Conservation (phyloP, 37 sponge, comb jelly and placozoan genomes). For the Hexactinellida sp. region DNA sequence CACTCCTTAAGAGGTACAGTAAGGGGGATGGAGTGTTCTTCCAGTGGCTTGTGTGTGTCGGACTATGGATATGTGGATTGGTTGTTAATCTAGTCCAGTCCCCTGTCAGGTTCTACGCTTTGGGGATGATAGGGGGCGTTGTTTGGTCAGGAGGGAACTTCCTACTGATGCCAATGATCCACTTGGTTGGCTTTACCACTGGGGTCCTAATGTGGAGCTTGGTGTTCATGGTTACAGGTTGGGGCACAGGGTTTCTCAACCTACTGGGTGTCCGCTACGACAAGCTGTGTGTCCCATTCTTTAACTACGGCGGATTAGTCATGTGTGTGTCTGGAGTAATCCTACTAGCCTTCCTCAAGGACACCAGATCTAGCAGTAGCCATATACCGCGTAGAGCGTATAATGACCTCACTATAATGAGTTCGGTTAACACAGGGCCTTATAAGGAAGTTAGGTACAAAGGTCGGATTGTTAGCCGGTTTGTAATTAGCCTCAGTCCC, state of each 20-base stretch:
- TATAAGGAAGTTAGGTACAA: too few relatives aligned
- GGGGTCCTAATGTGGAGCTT: constrained; percentile 66
- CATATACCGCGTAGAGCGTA: not conserved
- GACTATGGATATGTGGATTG: constrained; percentile 63
- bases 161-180: constrained; percentile 49
- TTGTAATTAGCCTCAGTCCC: not conserved
- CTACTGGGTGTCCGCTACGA: not conserved
- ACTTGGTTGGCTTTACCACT: constrained; percentile 61
- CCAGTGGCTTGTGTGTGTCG: constrained; percentile 75
- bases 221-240: constrained; percentile 49
- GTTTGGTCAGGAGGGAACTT: constrained; percentile 60
- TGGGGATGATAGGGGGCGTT: constrained; percentile 42
- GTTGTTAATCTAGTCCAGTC: constrained; percentile 38
- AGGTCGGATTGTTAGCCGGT: not conserved
- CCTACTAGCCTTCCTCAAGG: not conserved
- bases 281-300: not conserved
- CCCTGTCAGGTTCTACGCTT: constrained; percentile 42
- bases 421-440: not conserved
- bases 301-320: not conserved
- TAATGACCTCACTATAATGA: not conserved
- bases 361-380: not conserved
- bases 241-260: constrained; percentile 40
- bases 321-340: not conserved
- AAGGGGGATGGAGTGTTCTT: constrained; percentile 80
- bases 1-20: constrained; percentile 64